Conservation (phyloP, 37 sponge, comb jelly and placozoan genomes). For the Halichondria panicea region DNA sequence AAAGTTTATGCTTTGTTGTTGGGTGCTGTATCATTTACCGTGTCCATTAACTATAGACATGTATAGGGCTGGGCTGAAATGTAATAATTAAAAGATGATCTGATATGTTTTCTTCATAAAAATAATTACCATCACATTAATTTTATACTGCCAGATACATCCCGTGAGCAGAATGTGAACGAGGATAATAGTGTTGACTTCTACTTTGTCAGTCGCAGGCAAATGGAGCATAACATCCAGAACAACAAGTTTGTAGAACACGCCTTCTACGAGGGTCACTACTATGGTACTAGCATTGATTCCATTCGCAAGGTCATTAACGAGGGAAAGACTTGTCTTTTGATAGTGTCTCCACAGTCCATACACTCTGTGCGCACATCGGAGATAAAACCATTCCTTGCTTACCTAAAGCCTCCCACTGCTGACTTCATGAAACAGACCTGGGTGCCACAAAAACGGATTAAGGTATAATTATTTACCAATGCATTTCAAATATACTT, state of each 20-base stretch:
- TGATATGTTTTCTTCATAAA: neutral
- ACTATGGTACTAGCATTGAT: slow-evolving; percentile 40
- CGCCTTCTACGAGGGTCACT: slow-evolving; percentile 9
- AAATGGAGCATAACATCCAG: slow-evolving; percentile 41
- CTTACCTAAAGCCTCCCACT: slow-evolving; percentile 47
- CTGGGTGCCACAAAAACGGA: slow-evolving; percentile 34
- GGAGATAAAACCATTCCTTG: slow-evolving; percentile 58
- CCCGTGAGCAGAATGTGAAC: neutral
- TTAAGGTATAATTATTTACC: slow-evolving; percentile 13
- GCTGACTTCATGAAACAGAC: slow-evolving; percentile 36
- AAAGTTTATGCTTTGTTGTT: too few relatives aligned
- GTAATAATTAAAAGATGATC: neutral
- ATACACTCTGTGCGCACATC: slow-evolving; percentile 20
- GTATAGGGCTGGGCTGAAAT: too few relatives aligned
- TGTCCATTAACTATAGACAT: too few relatives aligned
- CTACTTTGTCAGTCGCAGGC: slow-evolving; percentile 28
- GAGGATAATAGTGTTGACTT: slow-evolving; percentile 20
- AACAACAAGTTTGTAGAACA: slow-evolving; percentile 42
- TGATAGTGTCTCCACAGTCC: slow-evolving; percentile 40
- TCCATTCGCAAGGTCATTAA: slow-evolving; percentile 39
- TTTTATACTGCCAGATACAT: slow-evolving; percentile 47
- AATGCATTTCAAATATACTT: neutral
- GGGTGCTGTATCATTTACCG: too few relatives aligned
- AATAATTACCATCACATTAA: neutral
- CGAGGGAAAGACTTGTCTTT: slow-evolving; percentile 56